These are phyloP conservation scores for Melozone crissalis DNA, from an alignment of 2,113 vertebrate genomes.

Conservation along the genomic window DNA sequence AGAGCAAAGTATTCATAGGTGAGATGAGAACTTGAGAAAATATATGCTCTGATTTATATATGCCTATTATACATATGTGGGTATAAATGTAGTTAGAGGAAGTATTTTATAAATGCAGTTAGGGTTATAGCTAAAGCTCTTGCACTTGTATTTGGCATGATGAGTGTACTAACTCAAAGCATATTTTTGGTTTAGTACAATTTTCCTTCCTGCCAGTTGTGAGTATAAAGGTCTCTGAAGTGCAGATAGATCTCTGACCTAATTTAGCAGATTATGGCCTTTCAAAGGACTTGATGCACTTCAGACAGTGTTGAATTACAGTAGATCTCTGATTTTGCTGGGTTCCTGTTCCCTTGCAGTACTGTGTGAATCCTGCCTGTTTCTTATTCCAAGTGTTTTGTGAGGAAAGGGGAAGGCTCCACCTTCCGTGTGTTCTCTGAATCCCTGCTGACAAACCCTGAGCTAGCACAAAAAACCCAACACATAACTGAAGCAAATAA, in stretches of 20 bases:
- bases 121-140: background rate
- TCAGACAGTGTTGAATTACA: background rate
- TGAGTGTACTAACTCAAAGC: background rate
- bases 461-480: background rate
- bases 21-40: background rate
- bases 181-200: background rate
- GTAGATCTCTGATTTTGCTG: background rate
- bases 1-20: background rate
- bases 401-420: background rate
- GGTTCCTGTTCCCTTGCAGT: background rate
- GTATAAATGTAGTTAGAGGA: background rate
- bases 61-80: accelerated
- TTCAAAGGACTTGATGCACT: background rate
- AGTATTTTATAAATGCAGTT: background rate
- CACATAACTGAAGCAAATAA: background rate
- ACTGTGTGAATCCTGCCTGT: background rate
- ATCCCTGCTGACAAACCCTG: background rate
- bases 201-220: background rate
- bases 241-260: background rate
- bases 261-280: background rate
- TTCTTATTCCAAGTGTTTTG: background rate
- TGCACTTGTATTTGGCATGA: background rate
- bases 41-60: background rate
- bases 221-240: background rate
- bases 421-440: background rate